Conservation (phyloP, 2,113 vertebrate genomes). For the Buteo buteo region DNA sequence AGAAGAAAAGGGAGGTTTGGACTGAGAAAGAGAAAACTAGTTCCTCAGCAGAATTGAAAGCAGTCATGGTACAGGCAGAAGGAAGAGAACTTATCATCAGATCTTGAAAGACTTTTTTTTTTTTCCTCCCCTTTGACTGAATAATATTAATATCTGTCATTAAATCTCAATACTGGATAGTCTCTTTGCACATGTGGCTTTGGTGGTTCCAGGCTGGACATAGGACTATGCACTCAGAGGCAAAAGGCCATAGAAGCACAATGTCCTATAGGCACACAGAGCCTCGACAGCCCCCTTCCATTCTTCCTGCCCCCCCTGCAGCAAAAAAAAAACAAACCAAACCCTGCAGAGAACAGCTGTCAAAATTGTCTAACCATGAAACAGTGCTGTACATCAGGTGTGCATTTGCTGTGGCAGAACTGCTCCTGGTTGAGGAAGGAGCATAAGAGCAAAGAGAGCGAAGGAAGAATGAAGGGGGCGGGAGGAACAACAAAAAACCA, state of each 20-base stretch:
- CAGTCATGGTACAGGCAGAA: not conserved
- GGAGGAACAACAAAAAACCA: not conserved
- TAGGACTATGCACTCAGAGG: fast-evolving
- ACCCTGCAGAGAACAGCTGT: not conserved
- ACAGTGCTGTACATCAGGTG: not conserved
- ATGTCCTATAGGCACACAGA: not conserved
- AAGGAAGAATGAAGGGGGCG: not conserved
- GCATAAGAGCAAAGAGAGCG: not conserved
- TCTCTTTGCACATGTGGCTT: not conserved
- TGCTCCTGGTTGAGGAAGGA: not conserved
- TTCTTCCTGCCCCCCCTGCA: not conserved
- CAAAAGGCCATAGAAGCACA: not conserved
- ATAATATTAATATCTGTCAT: not conserved
- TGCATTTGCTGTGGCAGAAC: not conserved
- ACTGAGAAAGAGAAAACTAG: not conserved
- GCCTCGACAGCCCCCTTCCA: not conserved
- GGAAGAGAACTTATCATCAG: not conserved
- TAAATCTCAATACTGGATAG: not conserved
- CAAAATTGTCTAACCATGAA: not conserved
- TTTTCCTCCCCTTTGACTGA: not conserved
- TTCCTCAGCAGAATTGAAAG: not conserved
- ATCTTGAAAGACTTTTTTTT: not conserved
- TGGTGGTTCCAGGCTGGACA: not conserved
- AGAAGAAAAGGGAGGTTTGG: not conserved
- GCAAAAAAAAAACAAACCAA: not conserved